Percentiles rank a stretch among this genome's conserved stretches.
These are phyloP conservation scores for Erpetoichthys calabaricus DNA, from an alignment of 2,797 vertebrate genomes.

Conservation along the genomic window DNA sequence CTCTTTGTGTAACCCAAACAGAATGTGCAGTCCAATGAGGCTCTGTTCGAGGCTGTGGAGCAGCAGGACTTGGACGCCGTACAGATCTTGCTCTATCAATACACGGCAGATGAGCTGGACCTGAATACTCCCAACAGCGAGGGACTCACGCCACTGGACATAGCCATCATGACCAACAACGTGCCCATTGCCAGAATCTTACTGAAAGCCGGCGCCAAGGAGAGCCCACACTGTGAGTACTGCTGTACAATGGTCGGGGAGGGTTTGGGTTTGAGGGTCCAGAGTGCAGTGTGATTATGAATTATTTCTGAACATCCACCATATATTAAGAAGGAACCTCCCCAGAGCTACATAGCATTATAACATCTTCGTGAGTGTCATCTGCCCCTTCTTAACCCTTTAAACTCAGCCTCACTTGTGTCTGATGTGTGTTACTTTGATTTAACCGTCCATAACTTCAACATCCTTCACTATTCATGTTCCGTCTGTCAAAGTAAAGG, in stretches of 20 bases:
- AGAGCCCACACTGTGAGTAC: slow-evolving; percentile 91
- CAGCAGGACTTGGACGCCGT: slow-evolving; percentile 89
- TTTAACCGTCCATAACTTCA: too few species aligned
- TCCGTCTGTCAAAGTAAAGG: too few species aligned
- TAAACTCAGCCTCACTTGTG: too few species aligned
- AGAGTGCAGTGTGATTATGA: too few species aligned
- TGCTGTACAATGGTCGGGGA: neutral
- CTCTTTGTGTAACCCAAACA: slow-evolving; percentile 22
- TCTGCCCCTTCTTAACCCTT: too few species aligned
- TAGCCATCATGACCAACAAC: slow-evolving; percentile 90
- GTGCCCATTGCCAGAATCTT: slow-evolving; percentile 77
- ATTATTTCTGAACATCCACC: too few species aligned
- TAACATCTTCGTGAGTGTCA: too few species aligned
- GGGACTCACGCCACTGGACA: slow-evolving; percentile 80
- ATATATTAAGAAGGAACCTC: too few species aligned
- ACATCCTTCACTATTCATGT: too few species aligned
- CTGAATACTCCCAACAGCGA: slow-evolving; percentile 83
- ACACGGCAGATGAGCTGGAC: slow-evolving; percentile 78
- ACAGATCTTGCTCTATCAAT: slow-evolving; percentile 79
- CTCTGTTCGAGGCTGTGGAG: slow-evolving; percentile 83
- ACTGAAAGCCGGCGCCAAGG: slow-evolving; percentile 71
- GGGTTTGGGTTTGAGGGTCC: slow-evolving; percentile 3
- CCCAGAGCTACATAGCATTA: too few species aligned
- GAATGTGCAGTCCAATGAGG: slow-evolving; percentile 81
- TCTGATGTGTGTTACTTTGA: too few species aligned